Conservation (phyloP, 2,888 invertebrate genomes). For the Drosophila flavopinicola region DNA sequence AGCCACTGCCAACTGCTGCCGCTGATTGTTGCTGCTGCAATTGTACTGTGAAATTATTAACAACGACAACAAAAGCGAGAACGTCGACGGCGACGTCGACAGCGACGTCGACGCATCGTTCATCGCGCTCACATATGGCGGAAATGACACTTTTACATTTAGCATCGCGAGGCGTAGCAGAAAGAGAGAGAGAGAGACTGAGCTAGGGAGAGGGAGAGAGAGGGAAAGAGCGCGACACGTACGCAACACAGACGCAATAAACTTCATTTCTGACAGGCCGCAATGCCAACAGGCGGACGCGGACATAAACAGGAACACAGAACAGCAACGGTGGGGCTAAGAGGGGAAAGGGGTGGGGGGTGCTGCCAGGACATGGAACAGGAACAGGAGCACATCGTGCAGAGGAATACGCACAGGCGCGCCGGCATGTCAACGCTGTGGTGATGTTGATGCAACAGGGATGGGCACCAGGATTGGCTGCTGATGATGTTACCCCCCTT, state of each 20-base stretch:
- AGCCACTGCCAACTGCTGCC: conserved; percentile 54
- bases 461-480: conserved; percentile 36
- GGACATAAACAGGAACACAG: conserved; percentile 57
- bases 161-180: conserved; percentile 46
- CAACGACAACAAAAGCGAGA: conserved; percentile 57
- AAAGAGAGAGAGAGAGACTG: neutral
- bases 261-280: conserved; percentile 83
- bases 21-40: conserved; percentile 56
- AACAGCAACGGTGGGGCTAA: conserved; percentile 19
- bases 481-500: conserved; percentile 1
- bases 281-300: conserved; percentile 72
- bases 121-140: conserved; percentile 81
- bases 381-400: conserved; percentile 1
- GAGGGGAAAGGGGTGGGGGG: neutral
- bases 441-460: conserved; percentile 56
- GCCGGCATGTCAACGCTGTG: conserved; percentile 69
- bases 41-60: conserved; percentile 74
- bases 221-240: conserved; percentile 37
- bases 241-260: conserved; percentile 81
- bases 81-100: conserved; percentile 25
- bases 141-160: conserved; percentile 79
- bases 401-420: conserved; percentile 43
- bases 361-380: conserved; percentile 1
- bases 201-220: conserved; percentile 4
- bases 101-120: conserved; percentile 72